Evolutionary conservation across 2,113 vertebrate genomes (phyloP).

Genomic region (Gasterosteus nipponicus): DNA sequence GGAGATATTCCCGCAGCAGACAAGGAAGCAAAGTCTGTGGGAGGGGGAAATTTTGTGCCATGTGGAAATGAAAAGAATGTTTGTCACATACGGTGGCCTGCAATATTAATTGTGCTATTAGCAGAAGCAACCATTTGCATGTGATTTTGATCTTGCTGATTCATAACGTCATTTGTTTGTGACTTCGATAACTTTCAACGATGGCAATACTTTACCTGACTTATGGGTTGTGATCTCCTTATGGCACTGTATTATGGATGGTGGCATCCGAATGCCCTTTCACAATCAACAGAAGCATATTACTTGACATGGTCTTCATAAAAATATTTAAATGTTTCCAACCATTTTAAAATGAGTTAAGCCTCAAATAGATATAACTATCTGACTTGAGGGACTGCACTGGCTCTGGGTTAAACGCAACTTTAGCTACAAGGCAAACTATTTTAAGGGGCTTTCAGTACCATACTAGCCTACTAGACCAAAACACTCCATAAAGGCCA

Average conservation of each 20-base stretch:
- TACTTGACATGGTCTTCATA: not conserved
- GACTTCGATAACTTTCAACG: not conserved
- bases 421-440: too few relatives aligned
- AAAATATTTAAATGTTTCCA: not conserved
- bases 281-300: not conserved
- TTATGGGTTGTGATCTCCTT: not conserved
- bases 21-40: slow-evolving; percentile 53
- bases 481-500: too few relatives aligned
- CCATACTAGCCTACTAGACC: too few relatives aligned
- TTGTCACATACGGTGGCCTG: slow-evolving; percentile 55
- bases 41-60: slow-evolving; percentile 56
- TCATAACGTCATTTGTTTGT: not conserved
- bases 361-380: too few relatives aligned
- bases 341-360: not conserved
- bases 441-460: too few relatives aligned
- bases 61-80: slow-evolving; percentile 70
- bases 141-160: slow-evolving; percentile 37
- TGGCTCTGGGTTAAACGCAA: too few relatives aligned
- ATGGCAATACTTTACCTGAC: not conserved
- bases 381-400: too few relatives aligned
- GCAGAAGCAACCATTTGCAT: slow-evolving; percentile 45
- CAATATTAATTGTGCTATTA: slow-evolving; percentile 74
- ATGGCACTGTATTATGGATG: not conserved
- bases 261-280: not conserved
- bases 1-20: slow-evolving; percentile 69